Base-by-base conservation (phyloP, 2,888 invertebrate species). In the Stenotaenia linearis region DNA sequence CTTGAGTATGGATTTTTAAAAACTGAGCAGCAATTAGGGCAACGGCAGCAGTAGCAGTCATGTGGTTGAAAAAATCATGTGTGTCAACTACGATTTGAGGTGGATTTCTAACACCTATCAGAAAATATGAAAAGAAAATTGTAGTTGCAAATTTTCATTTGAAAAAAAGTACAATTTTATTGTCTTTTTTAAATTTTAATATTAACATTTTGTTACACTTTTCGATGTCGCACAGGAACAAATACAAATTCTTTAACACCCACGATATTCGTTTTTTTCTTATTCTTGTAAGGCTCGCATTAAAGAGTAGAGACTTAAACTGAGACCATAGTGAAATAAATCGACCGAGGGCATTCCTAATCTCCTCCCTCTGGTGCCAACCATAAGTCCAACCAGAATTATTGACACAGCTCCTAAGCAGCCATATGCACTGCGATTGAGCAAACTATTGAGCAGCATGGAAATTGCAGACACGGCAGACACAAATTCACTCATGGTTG, bases 311-410 rank as follows among this genome's bases (percentile, higher is more conserved):
- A 78, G 37, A 32, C 61, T 37, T 35, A 78, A 30, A 61, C 61
- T 61, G 23, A 80, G 45, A 9, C 79, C 79, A 78, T 80, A 80
- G 75, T 80, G 80, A 45, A 80, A 80, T 21, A 79, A 35, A 78
- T 80, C 79, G 15, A 79, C 79, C 6, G 80, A 37, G 10, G 80
- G 80, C 80, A 80, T 77, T 61, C 80, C 80, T 5, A 80, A 30
- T 21, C 79, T 18, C 45, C 77, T 30, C 28, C 80, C 80, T 37
- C 75, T 35, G 23, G 79, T 77, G 10, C 79, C 79, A 25, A 80
- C 79, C 18, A 80, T 75, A 15, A 69, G 40, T 23, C 80, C 80
- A 78, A 45, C 32, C 23, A 80, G n/a, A 30, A 80, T 69, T n/a
- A 79, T 37, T n/a, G 28, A 28, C 15, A 78, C 50, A 35, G 79